Percentiles rank a stretch among this genome's conserved stretches.
Conservation (phyloP, 1,140 invertebrate species). For the Leguminivora glycinivorella region DNA sequence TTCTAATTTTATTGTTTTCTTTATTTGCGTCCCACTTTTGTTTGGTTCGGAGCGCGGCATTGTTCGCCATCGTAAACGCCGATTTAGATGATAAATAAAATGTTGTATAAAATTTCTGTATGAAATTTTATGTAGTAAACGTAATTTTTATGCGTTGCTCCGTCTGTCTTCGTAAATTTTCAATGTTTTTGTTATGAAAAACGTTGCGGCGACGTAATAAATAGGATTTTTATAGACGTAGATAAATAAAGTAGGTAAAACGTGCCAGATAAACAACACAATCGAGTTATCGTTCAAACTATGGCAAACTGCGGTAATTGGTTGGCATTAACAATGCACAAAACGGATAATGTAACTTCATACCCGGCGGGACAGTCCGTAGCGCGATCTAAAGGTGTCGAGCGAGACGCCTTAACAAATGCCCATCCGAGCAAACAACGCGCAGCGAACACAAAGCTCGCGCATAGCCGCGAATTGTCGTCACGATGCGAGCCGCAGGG, state of each 20-base stretch:
- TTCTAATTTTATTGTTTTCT: constrained; percentile 80
- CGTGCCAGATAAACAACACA: not conserved
- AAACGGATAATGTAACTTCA: constrained; percentile 1
- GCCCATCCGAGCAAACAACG: not conserved
- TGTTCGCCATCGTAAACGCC: constrained; percentile 76
- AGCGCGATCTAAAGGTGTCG: not conserved
- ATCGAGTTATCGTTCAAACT: constrained; percentile 10
- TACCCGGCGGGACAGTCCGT: not conserved
- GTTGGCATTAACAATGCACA: constrained; percentile 9
- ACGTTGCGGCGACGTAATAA: constrained; percentile 27
- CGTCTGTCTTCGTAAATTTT: constrained; percentile 34
- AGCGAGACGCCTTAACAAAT: not conserved
- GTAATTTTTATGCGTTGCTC: constrained; percentile 62
- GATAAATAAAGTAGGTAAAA: constrained; percentile 25
- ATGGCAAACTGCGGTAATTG: constrained; percentile 12
- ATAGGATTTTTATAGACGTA: constrained; percentile 27
- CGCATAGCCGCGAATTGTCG: not conserved
- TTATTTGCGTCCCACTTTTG: constrained; percentile 79
- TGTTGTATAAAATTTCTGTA: constrained; percentile 51
- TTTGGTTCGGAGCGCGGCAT: constrained; percentile 73
- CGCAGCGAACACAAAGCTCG: not conserved
- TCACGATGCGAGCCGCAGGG: constrained; percentile 11
- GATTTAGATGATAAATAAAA: constrained; percentile 79
- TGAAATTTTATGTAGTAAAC: constrained; percentile 39
- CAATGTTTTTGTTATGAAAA: constrained; percentile 29